These are phyloP conservation scores for Rhysida immarginata DNA, from an alignment of 1,140 invertebrate species.

Conservation along the genomic window DNA sequence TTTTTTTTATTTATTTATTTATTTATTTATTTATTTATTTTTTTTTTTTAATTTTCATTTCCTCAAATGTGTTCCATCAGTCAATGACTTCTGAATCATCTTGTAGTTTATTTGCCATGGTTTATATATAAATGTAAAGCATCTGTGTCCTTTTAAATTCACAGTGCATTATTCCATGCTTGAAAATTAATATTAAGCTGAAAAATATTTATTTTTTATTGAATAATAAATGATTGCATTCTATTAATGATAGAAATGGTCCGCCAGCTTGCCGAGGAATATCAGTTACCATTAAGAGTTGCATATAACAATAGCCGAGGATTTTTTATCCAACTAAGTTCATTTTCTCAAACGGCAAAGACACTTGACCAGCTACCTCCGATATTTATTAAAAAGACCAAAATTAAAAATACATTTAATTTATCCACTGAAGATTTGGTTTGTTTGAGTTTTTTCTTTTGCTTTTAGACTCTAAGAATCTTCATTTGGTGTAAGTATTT, in stretches of 20 bases:
- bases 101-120: too few species aligned
- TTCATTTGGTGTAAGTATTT: conserved; percentile 6
- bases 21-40: too few species aligned
- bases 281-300: conserved; percentile 46
- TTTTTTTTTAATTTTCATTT: too few species aligned
- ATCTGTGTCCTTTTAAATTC: too few species aligned
- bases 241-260: conserved; percentile 15
- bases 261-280: conserved; percentile 42
- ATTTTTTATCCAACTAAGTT: conserved; percentile 52
- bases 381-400: conserved; percentile 39
- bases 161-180: too few species aligned
- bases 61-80: too few species aligned
- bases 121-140: too few species aligned
- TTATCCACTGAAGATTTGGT: conserved; percentile 66
- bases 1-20: too few species aligned
- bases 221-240: too few species aligned
- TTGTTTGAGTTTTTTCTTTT: conserved; percentile 1
- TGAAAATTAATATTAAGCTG: conserved; percentile 11
- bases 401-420: conserved; percentile 41
- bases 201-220: conserved; percentile 11
- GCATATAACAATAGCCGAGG: conserved; percentile 49
- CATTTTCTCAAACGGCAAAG: conserved; percentile 23
- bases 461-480: not conserved
- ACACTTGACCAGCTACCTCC: conserved; percentile 42
- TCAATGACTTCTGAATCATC: too few species aligned